Evolutionary conservation across 2,888 invertebrate species (phyloP).

Genomic region (Callyntrura sp.): DNA sequence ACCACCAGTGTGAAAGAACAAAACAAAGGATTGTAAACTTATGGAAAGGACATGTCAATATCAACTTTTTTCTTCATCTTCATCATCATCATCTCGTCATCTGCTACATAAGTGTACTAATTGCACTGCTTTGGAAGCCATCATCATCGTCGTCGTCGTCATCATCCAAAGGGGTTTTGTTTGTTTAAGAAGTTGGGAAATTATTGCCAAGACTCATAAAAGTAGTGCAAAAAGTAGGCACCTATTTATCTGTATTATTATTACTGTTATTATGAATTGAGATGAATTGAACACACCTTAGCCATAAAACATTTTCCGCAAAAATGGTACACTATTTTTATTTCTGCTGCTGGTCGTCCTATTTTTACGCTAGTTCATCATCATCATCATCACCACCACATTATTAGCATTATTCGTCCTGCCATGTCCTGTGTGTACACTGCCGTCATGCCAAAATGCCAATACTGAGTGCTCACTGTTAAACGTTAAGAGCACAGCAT

Average conservation of each 20-base stretch:
- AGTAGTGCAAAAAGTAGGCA: neutral
- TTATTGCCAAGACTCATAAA: neutral
- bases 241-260: neutral
- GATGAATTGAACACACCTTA: conserved; percentile 30
- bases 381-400: neutral
- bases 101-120: too few relatives aligned
- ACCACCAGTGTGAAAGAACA: too few relatives aligned
- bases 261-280: neutral
- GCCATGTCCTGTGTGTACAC: neutral
- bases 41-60: too few relatives aligned
- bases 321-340: conserved; percentile 33
- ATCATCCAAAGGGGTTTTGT: too few relatives aligned
- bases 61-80: too few relatives aligned
- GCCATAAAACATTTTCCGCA: conserved; percentile 39
- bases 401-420: neutral
- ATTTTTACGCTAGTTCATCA: conserved; percentile 26
- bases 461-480: neutral
- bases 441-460: neutral
- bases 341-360: conserved; percentile 14
- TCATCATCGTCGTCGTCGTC: too few relatives aligned
- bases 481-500: neutral
- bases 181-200: neutral
- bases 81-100: too few relatives aligned
- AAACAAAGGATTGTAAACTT: too few relatives aligned
- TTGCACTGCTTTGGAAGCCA: too few relatives aligned